Base-by-base conservation (phyloP, 2,113 vertebrate genomes). In the Salvelinus alpinus region DNA sequence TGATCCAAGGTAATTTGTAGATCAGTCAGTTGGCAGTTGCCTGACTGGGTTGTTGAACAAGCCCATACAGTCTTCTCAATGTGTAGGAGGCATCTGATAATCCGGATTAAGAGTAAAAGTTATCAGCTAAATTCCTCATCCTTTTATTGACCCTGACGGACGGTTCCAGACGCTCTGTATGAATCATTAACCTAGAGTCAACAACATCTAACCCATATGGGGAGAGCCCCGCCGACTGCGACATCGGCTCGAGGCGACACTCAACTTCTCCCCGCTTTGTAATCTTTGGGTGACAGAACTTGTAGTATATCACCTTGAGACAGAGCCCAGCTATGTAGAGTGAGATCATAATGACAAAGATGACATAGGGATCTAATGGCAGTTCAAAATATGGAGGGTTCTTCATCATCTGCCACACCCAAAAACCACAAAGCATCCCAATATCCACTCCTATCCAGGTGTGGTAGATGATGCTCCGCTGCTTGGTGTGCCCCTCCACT, bases 381-480 rank as follows among this genome's bases (percentile, higher is more conserved):
- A 82, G 0, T 1, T 79, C 76, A 0, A 27, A 25, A 24, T 67
- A 22, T 0, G 77, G 59, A 0, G 87, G 85, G 0, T 91, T 72
- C 5, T 85, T 81, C 31, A 4, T 7, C 5, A 1, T 68, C 20
- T 69, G 67, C 78, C 90, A 91, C 73, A 73, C 78, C 95, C 95
- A 97, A 31, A 91, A 54, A 0, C 75, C 70, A 7, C 83, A 87
- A 4, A 99, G 91, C 34, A 95, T 27, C 0, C 0, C 0, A 3
- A 91, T 93, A 86, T 99, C 98, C 13, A 60, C 14, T 64, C 93
- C 70, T 0, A 95, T 88, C 80, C 93, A 94, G 1, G 4, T 0
- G 0, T 96, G 90, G 62, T 99, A 97, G 73, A 96, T 80, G 78
- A 87, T 0, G 8, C 91, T 87, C 67, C 86, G 91, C 75, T 81